Percentiles rank a stretch among this genome's conserved stretches.
Conservation (phyloP, 2,113 vertebrate genomes). For the Eptatretus burgeri region DNA sequence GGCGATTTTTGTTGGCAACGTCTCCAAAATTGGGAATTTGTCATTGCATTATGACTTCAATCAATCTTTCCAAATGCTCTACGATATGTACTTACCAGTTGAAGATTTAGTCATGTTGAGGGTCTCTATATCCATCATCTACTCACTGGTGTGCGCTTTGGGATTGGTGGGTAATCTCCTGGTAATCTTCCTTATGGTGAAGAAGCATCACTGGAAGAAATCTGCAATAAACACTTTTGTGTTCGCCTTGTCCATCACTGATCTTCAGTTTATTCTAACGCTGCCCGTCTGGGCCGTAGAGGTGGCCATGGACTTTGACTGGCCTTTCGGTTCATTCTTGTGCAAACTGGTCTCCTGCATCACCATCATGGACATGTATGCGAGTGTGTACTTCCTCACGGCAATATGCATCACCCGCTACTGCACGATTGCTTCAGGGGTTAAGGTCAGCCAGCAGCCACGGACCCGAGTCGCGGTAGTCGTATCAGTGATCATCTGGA, state of each 20-base stretch:
- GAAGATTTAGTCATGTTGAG: slow-evolving; percentile 29
- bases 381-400: slow-evolving; percentile 88
- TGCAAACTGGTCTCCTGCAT: slow-evolving; percentile 68
- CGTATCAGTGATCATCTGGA: slow-evolving; percentile 37
- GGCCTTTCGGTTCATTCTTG: slow-evolving; percentile 71
- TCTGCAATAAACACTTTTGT: slow-evolving; percentile 78
- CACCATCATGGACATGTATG: slow-evolving; percentile 85
- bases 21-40: no score
- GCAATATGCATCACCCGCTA: slow-evolving; percentile 78
- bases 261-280: slow-evolving; percentile 78
- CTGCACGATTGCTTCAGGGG: slow-evolving; percentile 44
- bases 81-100: slow-evolving; percentile 18
- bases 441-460: slow-evolving; percentile 25
- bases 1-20: no score
- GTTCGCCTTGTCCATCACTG: slow-evolving; percentile 55
- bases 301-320: slow-evolving; percentile 61
- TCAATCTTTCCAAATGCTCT: no score
- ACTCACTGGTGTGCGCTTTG: slow-evolving; percentile 57
- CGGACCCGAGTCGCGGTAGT: slow-evolving; percentile 23
- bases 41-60: no score
- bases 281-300: slow-evolving; percentile 88
- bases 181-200: slow-evolving; percentile 64
- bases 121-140: slow-evolving; percentile 42
- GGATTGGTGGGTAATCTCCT: slow-evolving; percentile 61
- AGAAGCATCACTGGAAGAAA: slow-evolving; percentile 52